Base-by-base conservation (phyloP, 1,140 invertebrate genomes). In the Drosophila varians region DNA sequence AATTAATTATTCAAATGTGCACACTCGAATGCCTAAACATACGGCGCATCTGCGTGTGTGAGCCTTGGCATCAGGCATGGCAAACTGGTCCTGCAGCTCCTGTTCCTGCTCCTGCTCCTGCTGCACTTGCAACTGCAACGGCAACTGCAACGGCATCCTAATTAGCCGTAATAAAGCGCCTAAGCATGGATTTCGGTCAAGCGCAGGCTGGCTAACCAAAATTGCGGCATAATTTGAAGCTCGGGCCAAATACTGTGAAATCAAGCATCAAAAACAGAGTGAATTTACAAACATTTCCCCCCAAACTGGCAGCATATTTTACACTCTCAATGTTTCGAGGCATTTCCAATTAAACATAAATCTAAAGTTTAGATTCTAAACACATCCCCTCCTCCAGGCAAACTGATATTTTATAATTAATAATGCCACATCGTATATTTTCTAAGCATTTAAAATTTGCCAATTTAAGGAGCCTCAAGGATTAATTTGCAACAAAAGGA, bases 1-100 rank as follows among this genome's bases (percentile, higher is more conserved):
- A 86, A 88, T 87, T 88, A 87, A 88, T 88, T 82, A 87, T 87
- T 88, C 82, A 87, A 87, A 88, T 87, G 74, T 87, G 77, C 80
- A 75, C 80, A 86, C 77, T 86, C 75, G 80, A 80, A 86, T 87
- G 62, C 49, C 71, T 78, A 83, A 83, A 75, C 79, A 83, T 61
- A 71, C 31, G 69, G 9, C 26, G 34, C 18, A 36, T 52, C 31
- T 36, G 55, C 26, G 31, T 19, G 47, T 42, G 26, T 54, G 52
- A 34, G 23, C 68, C 36, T 40, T 43, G 25, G 42, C 16, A 66
- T 64, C 52, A 66, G 25, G 19, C 12, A 40, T 0, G 25, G 25
- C 19, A 11, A 45, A 47, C 48, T 21, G 28, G 51, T 31, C 51
- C 47, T 25, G 6, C 16, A 7, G 8, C 31, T 12, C 26, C 26